Percentiles rank a stretch among this genome's conserved stretches.
Conservation (phyloP, 2,888 invertebrate species). For the Polyommatus icarus region DNA sequence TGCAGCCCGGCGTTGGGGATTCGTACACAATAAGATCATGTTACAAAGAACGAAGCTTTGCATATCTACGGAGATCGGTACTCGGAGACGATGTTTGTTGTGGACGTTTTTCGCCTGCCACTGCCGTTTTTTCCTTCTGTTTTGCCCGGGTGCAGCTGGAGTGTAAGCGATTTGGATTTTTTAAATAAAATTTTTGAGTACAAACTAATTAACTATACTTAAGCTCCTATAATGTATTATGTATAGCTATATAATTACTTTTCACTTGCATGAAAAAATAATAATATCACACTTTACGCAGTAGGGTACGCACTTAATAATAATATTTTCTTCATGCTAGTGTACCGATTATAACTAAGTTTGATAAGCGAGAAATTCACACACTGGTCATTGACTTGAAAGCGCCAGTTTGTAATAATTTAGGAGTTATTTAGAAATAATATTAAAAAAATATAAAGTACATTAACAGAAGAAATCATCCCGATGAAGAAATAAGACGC, state of each 20-base stretch:
- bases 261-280: too few relatives aligned
- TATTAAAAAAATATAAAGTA: too few relatives aligned
- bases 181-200: background rate
- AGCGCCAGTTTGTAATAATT: too few relatives aligned
- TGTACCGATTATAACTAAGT: too few relatives aligned
- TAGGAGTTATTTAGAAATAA: too few relatives aligned
- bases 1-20: constrained; percentile 60
- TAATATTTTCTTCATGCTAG: too few relatives aligned
- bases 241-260: background rate
- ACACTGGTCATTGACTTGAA: too few relatives aligned
- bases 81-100: constrained; percentile 34
- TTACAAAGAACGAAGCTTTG: constrained; percentile 73
- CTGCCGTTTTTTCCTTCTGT: constrained; percentile 38
- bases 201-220: background rate
- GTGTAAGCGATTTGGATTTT: background rate
- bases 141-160: constrained; percentile 30
- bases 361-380: too few relatives aligned
- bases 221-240: background rate
- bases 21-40: constrained; percentile 76
- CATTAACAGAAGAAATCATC: background rate
- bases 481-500: background rate
- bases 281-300: too few relatives aligned
- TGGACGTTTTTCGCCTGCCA: constrained; percentile 38
- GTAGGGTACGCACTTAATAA: too few relatives aligned
- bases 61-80: constrained; percentile 66